Conservation (phyloP, 2,888 invertebrate genomes). For the Sericinus montela region DNA sequence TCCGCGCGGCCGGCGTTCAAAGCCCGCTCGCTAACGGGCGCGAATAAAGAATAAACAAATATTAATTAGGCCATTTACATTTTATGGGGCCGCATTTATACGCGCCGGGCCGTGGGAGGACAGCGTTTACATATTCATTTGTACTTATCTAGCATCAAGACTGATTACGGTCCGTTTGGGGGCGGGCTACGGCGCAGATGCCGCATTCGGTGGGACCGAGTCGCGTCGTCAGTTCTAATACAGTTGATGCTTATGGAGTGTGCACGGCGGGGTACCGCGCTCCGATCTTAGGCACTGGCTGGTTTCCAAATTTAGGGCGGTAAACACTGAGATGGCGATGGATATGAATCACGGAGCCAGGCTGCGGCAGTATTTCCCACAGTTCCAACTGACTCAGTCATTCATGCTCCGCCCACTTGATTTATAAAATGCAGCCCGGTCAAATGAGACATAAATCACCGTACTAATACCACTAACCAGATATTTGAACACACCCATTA, state of each 20-base stretch:
- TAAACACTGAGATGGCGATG: slow-evolving; percentile 45
- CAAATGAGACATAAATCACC: background rate
- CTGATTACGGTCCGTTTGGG: slow-evolving; percentile 62
- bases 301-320: slow-evolving; percentile 58
- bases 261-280: slow-evolving; percentile 47
- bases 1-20: slow-evolving; percentile 47
- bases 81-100: slow-evolving; percentile 57
- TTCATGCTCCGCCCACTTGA: slow-evolving; percentile 64
- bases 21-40: slow-evolving; percentile 66
- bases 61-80: slow-evolving; percentile 66
- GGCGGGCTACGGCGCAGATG: slow-evolving; percentile 37
- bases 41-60: slow-evolving; percentile 72
- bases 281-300: slow-evolving; percentile 63
- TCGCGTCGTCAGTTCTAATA: slow-evolving; percentile 29
- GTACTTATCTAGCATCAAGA: slow-evolving; percentile 68
- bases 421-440: background rate
- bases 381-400: slow-evolving; percentile 61
- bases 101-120: slow-evolving; percentile 62
- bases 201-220: slow-evolving; percentile 48
- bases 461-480: background rate
- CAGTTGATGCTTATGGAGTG: slow-evolving; percentile 48
- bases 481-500: too few relatives aligned
- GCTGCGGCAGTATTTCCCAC: slow-evolving; percentile 60
- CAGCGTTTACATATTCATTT: slow-evolving; percentile 71
- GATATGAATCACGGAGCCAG: slow-evolving; percentile 51